A percentile compares a stretch with the other conserved stretches of the same genome.
Evolutionary conservation across 1,140 invertebrate genomes (phyloP).

Genomic region (Camponotus vicinus): DNA sequence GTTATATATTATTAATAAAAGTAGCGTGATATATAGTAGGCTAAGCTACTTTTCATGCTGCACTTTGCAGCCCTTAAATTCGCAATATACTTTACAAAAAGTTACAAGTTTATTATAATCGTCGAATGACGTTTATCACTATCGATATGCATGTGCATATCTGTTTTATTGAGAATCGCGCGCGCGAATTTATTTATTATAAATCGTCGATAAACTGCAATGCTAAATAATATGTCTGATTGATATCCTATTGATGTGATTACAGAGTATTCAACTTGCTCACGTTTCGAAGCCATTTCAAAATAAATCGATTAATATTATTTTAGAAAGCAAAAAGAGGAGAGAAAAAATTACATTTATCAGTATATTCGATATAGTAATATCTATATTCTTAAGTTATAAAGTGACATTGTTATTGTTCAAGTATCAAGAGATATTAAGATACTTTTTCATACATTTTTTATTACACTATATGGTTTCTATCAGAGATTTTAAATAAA

Average conservation of each 20-base stretch:
- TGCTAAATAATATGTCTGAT: neutral
- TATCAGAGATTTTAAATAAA: slow-evolving; percentile 25
- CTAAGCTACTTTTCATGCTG: slow-evolving; percentile 58
- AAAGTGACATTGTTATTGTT: neutral
- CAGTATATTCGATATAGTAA: neutral
- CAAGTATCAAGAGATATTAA: neutral
- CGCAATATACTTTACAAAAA: slow-evolving; percentile 53
- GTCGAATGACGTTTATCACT: slow-evolving; percentile 63
- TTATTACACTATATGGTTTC: neutral
- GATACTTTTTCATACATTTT: slow-evolving; percentile 18
- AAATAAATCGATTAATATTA: slow-evolving; percentile 13
- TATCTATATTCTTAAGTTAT: neutral
- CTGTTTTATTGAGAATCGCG: slow-evolving; percentile 59
- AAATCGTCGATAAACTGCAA: slow-evolving; percentile 55
- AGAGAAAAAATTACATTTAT: neutral
- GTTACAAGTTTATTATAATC: slow-evolving; percentile 47
- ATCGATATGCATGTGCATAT: slow-evolving; percentile 70
- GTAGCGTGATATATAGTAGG: slow-evolving; percentile 46
- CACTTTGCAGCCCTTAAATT: slow-evolving; percentile 46
- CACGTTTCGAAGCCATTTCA: neutral
- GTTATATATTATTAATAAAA: slow-evolving; percentile 40
- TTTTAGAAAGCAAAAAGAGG: neutral
- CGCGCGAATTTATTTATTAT: slow-evolving; percentile 74
- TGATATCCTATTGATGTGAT: neutral
- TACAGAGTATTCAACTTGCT: neutral